Percentiles rank a stretch among this genome's conserved stretches.
These are phyloP conservation scores for Antheraea assamensis DNA, from an alignment of 2,888 invertebrate genomes.

Conservation along the genomic window DNA sequence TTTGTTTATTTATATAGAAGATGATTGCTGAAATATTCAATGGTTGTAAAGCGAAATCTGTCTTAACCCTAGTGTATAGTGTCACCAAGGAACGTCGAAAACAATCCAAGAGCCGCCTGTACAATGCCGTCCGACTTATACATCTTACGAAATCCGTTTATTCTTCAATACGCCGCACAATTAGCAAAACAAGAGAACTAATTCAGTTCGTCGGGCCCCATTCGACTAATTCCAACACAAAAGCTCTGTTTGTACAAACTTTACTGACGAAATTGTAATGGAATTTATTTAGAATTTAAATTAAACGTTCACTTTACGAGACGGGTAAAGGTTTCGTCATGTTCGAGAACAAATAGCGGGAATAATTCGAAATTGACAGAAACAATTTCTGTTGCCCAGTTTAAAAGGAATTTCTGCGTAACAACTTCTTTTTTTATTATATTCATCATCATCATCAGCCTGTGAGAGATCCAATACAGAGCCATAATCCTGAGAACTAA, in stretches of 20 bases:
- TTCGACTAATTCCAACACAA: slow-evolving; percentile 11
- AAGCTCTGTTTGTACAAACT: slow-evolving; percentile 7
- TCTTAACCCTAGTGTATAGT: not conserved
- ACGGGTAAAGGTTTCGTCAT: slow-evolving; percentile 8
- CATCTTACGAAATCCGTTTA: not conserved
- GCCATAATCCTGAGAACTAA: too few species aligned
- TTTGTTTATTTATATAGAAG: too few species aligned
- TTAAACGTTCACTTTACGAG: slow-evolving; percentile 6
- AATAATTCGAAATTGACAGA: slow-evolving; percentile 5
- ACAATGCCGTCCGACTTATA: not conserved
- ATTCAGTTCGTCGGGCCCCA: slow-evolving; percentile 1
- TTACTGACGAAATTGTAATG: slow-evolving; percentile 12
- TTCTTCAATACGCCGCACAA: slow-evolving; percentile 12
- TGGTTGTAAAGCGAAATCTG: not conserved
- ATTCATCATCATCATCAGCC: too few species aligned
- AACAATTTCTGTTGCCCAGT: not conserved
- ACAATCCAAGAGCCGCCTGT: not conserved
- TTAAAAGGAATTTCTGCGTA: not conserved
- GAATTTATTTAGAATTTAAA: slow-evolving; percentile 19
- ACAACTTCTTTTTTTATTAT: too few species aligned
- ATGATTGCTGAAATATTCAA: not conserved
- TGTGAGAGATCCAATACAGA: too few species aligned
- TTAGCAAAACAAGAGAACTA: slow-evolving; percentile 9
- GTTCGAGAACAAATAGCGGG: not conserved
- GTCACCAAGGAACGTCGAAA: not conserved